Evolutionary conservation across 1,140 invertebrate genomes (phyloP).

Genomic region (Leguminivora glycinivorella): DNA sequence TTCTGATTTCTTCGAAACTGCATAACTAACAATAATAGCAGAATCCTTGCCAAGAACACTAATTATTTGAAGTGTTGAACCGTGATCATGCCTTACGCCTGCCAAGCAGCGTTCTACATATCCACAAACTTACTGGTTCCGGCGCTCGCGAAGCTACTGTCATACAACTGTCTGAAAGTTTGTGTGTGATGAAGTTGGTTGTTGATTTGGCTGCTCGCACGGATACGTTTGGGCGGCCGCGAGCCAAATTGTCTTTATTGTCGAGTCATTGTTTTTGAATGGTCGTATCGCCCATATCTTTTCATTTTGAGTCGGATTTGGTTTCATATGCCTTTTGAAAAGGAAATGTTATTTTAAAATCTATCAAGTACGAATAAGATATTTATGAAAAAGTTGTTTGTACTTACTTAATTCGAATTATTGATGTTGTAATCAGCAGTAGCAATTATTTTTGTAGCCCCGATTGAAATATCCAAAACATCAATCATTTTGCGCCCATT

Average conservation of each 20-base stretch:
- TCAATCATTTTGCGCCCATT: not conserved
- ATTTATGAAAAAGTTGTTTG: too few relatives aligned
- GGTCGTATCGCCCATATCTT: not conserved
- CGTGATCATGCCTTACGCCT: constrained; percentile 18
- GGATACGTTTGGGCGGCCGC: not conserved
- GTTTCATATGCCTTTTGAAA: not conserved
- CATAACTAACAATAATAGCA: too few relatives aligned
- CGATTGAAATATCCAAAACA: not conserved
- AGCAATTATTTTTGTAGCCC: not conserved
- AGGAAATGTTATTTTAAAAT: too few relatives aligned
- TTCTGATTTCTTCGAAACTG: too few relatives aligned
- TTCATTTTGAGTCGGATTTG: not conserved
- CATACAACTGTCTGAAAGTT: constrained; percentile 20
- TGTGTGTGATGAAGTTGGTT: constrained; percentile 3
- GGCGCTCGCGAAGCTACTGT: constrained; percentile 8
- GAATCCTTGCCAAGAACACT: not conserved
- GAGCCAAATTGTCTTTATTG: constrained; percentile 19
- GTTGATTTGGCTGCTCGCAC: not conserved
- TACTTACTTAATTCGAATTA: too few relatives aligned
- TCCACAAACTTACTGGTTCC: constrained; percentile 23
- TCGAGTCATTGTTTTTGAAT: constrained; percentile 11
- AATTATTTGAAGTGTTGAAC: constrained; percentile 18
- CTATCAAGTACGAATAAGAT: too few relatives aligned
- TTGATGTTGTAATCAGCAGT: too few relatives aligned
- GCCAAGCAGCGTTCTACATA: constrained; percentile 4